phyloP scores from a whole-genome alignment of 2,888 invertebrate species.

The Geophilus truncorum region DNA sequence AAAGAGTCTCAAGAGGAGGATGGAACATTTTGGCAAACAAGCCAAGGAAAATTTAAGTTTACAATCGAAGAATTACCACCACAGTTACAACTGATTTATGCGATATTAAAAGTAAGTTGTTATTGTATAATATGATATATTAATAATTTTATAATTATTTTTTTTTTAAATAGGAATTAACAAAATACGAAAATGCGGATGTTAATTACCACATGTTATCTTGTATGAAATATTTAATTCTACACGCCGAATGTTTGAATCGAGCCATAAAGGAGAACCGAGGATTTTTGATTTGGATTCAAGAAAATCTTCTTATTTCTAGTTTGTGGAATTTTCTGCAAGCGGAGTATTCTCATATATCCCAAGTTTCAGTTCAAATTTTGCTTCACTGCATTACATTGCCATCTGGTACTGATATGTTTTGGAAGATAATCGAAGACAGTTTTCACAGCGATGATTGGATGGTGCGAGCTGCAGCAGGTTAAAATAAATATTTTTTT shows the following conservation, averaged over 20 bases:
- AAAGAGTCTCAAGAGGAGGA: constrained; percentile 57
- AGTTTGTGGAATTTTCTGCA: constrained; percentile 91
- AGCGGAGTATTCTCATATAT: constrained; percentile 88
- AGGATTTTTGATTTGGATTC: constrained; percentile 91
- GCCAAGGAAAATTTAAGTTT: constrained; percentile 88
- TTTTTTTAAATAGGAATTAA: constrained; percentile 50
- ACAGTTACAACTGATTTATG: constrained; percentile 87
- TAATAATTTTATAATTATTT: background rate
- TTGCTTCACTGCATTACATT: constrained; percentile 91
- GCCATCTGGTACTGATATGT: constrained; percentile 88
- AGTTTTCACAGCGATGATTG: constrained; percentile 89
- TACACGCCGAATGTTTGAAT: constrained; percentile 89
- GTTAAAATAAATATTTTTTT: too few species aligned
- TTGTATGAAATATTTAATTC: constrained; percentile 80
- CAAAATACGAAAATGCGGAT: constrained; percentile 67
- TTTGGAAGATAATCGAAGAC: constrained; percentile 91
- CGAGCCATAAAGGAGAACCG: constrained; percentile 81
- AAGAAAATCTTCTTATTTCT: constrained; percentile 88
- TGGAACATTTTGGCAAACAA: constrained; percentile 82
- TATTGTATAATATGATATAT: background rate
- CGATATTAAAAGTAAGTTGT: constrained; percentile 66
- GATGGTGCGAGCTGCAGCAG: constrained; percentile 82
- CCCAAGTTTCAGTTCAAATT: constrained; percentile 85
- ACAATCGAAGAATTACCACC: constrained; percentile 82
- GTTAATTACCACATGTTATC: constrained; percentile 87